phyloP scores from a whole-genome alignment of 2,797 vertebrate genomes.

The Silurus aristotelis region DNA sequence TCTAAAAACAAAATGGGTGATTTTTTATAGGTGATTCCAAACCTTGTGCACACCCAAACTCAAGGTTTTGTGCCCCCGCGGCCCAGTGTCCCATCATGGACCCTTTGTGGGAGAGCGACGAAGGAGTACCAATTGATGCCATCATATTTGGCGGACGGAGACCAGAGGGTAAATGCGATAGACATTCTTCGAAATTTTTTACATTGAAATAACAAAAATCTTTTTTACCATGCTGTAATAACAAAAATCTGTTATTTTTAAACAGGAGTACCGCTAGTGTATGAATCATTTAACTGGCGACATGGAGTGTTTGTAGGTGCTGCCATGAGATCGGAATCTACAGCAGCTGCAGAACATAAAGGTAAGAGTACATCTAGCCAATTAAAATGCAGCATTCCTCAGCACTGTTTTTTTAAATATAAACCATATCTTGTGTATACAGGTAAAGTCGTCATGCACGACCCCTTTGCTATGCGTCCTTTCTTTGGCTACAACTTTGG shows the following conservation, averaged over 20 bases:
- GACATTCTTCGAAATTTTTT: neutral
- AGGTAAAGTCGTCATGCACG: slow-evolving; percentile 90
- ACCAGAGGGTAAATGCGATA: slow-evolving; percentile 77
- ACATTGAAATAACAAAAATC: too few species aligned
- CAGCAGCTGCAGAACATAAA: slow-evolving; percentile 91
- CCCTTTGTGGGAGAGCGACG: slow-evolving; percentile 86
- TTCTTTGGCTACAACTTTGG: slow-evolving; percentile 96
- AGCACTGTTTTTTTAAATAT: neutral
- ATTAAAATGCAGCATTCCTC: neutral
- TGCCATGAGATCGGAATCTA: slow-evolving; percentile 89
- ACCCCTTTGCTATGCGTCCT: slow-evolving; percentile 92
- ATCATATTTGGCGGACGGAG: slow-evolving; percentile 91
- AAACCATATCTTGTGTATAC: slow-evolving; percentile 11
- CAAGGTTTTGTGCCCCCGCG: slow-evolving; percentile 89
- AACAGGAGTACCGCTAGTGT: slow-evolving; percentile 88
- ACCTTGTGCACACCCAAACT: slow-evolving; percentile 87
- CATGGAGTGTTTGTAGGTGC: slow-evolving; percentile 92
- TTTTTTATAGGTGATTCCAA: slow-evolving; percentile 73
- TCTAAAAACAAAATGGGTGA: neutral
- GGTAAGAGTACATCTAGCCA: slow-evolving; percentile 65
- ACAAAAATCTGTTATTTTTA: slow-evolving; percentile 10
- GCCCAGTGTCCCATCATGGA: slow-evolving; percentile 91
- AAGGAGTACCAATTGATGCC: slow-evolving; percentile 91
- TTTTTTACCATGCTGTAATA: neutral
- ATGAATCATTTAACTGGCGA: slow-evolving; percentile 88